A percentile compares a stretch with the other conserved stretches of the same genome.
These are phyloP conservation scores for Amblyopsis hoosieri DNA, from an alignment of 2,797 vertebrate genomes.

Conservation along the genomic window DNA sequence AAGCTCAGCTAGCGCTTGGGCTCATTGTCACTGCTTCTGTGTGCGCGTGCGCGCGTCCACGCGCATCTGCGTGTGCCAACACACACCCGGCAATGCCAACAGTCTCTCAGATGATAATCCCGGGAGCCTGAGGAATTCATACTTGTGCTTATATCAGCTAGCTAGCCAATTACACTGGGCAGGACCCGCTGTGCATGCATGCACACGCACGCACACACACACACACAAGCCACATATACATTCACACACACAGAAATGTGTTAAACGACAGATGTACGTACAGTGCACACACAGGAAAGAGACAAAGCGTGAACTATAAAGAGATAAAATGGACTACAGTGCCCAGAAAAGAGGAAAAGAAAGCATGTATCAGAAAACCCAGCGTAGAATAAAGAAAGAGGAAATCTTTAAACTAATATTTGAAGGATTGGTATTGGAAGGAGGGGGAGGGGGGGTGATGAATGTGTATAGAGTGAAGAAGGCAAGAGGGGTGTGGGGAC, in stretches of 20 bases:
- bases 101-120: slow-evolving; percentile 78
- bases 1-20: slow-evolving; percentile 69
- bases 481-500: slow-evolving; percentile 23
- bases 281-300: slow-evolving; percentile 30
- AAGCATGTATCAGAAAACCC: too few relatives aligned
- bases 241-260: slow-evolving; percentile 35
- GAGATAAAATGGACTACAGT: slow-evolving; percentile 49
- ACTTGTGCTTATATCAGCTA: slow-evolving; percentile 67
- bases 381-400: too few relatives aligned
- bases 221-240: slow-evolving; percentile 4
- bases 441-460: slow-evolving; percentile 24
- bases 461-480: slow-evolving; percentile 15
- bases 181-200: slow-evolving; percentile 58
- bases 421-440: neutral
- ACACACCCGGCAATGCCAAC: slow-evolving; percentile 60
- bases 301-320: slow-evolving; percentile 38
- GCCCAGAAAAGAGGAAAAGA: slow-evolving; percentile 9
- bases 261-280: slow-evolving; percentile 31
- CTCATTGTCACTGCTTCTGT: slow-evolving; percentile 62
- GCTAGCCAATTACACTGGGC: slow-evolving; percentile 71
- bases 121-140: slow-evolving; percentile 67
- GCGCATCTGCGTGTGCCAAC: slow-evolving; percentile 27
- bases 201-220: slow-evolving; percentile 22
- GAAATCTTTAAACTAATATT: too few relatives aligned
- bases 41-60: slow-evolving; percentile 16